Conservation (phyloP, 2,888 invertebrate genomes). For the Petrophora chlorosata region DNA sequence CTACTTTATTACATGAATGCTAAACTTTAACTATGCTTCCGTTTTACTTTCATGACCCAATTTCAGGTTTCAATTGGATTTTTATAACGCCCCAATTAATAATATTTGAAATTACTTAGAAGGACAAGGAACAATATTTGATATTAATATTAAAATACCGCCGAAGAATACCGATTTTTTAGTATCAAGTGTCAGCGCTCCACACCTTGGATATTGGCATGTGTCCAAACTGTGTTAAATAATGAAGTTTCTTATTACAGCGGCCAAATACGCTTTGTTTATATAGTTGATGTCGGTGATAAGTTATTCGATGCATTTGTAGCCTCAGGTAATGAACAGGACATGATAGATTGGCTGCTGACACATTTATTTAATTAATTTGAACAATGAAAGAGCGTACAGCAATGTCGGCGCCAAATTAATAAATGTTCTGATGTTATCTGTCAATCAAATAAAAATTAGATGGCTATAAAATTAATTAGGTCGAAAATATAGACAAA, state of each 20-base stretch:
- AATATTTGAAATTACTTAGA: background rate
- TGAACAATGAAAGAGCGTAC: background rate
- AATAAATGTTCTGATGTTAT: background rate
- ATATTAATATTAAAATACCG: slow-evolving; percentile 1
- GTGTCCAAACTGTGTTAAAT: slow-evolving; percentile 66
- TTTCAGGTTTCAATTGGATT: too few species aligned
- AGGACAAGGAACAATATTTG: background rate
- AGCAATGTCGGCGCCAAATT: background rate
- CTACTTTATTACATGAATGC: slow-evolving; percentile 49
- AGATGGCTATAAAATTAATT: too few species aligned
- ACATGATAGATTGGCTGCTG: slow-evolving; percentile 1
- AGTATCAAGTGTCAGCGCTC: slow-evolving; percentile 69
- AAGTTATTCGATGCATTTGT: slow-evolving; percentile 17
- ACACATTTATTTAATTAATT: slow-evolving; percentile 2
- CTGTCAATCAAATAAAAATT: background rate
- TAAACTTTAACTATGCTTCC: slow-evolving; percentile 36
- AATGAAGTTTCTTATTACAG: slow-evolving; percentile 53
- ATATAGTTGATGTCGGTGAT: slow-evolving; percentile 23
- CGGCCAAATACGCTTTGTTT: slow-evolving; percentile 63
- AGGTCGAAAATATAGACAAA: too few species aligned
- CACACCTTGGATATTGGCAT: slow-evolving; percentile 60
- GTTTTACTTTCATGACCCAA: slow-evolving; percentile 39
- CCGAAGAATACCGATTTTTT: slow-evolving; percentile 39
- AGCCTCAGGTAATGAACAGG: slow-evolving; percentile 1
- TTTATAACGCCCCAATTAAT: too few species aligned